Percentiles rank a stretch among this genome's conserved stretches.
Conservation (phyloP, 2,113 vertebrate species). For the Cygnus buccinator region DNA sequence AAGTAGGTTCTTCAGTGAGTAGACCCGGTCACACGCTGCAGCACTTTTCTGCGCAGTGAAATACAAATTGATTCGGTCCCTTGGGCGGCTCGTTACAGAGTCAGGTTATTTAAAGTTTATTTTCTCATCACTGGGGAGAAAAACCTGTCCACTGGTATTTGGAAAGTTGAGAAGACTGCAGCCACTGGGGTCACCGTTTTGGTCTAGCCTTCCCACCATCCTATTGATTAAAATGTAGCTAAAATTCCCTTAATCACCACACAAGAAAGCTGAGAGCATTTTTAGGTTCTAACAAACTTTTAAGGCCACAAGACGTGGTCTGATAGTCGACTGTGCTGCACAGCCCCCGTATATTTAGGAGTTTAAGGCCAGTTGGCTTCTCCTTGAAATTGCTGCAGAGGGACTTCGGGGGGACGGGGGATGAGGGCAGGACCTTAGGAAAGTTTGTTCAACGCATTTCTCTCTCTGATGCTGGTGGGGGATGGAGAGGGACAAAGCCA, state of each 20-base stretch:
- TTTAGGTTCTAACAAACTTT: neutral
- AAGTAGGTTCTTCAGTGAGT: neutral
- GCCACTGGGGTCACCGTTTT: neutral
- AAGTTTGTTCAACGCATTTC: too few species aligned
- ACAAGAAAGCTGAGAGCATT: neutral
- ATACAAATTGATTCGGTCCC: neutral
- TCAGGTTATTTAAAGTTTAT: neutral
- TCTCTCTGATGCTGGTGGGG: neutral
- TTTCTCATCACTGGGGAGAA: neutral
- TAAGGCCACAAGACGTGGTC: neutral
- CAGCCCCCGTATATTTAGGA: accelerated
- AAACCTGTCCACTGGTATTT: neutral
- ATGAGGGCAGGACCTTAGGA: neutral
- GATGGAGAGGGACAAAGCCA: neutral
- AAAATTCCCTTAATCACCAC: neutral
- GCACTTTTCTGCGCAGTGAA: neutral
- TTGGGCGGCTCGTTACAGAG: neutral
- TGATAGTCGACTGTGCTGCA: neutral
- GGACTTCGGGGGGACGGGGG: neutral
- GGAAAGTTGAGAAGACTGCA: neutral
- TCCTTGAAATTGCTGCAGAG: neutral
- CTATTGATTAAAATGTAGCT: neutral
- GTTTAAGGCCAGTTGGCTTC: neutral
- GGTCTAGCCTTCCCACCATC: neutral
- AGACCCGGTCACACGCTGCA: neutral